Percentiles rank a stretch among this genome's conserved stretches.
phyloP scores from a whole-genome alignment of 2,888 invertebrate genomes.

The Hypercompe scribonia region DNA sequence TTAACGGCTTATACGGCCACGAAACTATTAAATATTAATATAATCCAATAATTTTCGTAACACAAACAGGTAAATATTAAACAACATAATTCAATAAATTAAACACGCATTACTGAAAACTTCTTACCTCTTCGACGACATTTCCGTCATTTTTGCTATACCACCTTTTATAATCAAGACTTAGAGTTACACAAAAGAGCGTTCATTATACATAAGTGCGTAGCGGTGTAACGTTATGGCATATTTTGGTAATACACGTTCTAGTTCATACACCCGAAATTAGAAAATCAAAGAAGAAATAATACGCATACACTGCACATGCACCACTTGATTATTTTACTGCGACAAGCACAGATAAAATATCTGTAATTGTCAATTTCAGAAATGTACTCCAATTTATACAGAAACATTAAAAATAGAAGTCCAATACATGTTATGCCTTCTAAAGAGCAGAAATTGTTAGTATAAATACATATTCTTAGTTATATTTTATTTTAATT shows the following conservation, averaged over 20 bases:
- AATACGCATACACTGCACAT: slow-evolving; percentile 52
- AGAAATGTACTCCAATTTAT: slow-evolving; percentile 27
- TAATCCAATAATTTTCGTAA: slow-evolving; percentile 30
- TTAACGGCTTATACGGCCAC: slow-evolving; percentile 19
- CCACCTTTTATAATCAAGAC: slow-evolving; percentile 60
- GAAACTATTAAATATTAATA: slow-evolving; percentile 12
- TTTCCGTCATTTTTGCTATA: slow-evolving; percentile 78
- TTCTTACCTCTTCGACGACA: slow-evolving; percentile 82
- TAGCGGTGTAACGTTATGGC: slow-evolving; percentile 41
- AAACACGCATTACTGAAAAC: slow-evolving; percentile 20
- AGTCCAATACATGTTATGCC: slow-evolving; percentile 21
- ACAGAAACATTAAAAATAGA: slow-evolving; percentile 8
- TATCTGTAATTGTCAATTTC: slow-evolving; percentile 41
- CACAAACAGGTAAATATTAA: slow-evolving; percentile 31
- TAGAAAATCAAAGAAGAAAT: slow-evolving; percentile 41
- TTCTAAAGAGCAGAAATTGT: slow-evolving; percentile 21
- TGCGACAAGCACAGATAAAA: slow-evolving; percentile 47
- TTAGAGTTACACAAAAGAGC: slow-evolving; percentile 57
- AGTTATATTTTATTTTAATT: not conserved
- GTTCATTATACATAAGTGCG: slow-evolving; percentile 63
- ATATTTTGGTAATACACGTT: slow-evolving; percentile 42
- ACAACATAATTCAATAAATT: not conserved
- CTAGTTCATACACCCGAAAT: slow-evolving; percentile 35
- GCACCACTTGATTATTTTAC: slow-evolving; percentile 52
- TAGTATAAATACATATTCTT: slow-evolving; percentile 14